Percentiles rank a stretch among this genome's conserved stretches.
Evolutionary conservation across 2,113 vertebrate genomes (phyloP).

Genomic region (Sciurus niger): DNA sequence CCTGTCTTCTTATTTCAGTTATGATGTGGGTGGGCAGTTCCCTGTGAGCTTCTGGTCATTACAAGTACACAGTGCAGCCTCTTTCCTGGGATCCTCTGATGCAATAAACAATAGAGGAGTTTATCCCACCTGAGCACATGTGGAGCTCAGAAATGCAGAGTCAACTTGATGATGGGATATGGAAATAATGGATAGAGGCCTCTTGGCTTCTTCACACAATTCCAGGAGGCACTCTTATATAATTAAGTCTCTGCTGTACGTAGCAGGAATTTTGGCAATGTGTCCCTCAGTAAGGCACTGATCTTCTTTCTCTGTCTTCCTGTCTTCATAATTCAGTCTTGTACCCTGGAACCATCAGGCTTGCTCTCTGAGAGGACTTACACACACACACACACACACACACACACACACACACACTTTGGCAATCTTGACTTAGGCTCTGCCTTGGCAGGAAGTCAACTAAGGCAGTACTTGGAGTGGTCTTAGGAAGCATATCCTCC

Average conservation of each 20-base stretch:
- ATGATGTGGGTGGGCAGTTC: neutral
- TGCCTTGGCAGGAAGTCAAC: neutral
- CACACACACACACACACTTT: too few relatives aligned
- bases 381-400: too few relatives aligned
- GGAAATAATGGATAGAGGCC: neutral
- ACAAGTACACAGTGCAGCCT: neutral
- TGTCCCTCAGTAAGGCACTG: neutral
- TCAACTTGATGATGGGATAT: neutral
- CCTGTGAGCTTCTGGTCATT: neutral
- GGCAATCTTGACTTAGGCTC: neutral
- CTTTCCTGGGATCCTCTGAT: neutral
- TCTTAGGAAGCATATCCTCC: too few relatives aligned
- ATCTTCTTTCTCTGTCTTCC: neutral
- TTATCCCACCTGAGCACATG: neutral
- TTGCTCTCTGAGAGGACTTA: neutral
- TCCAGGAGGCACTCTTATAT: too few relatives aligned
- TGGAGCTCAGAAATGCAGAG: neutral
- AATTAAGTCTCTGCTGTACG: neutral
- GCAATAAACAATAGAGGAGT: neutral
- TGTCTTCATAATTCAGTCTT: neutral
- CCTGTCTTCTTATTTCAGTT: neutral
- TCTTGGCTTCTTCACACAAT: neutral
- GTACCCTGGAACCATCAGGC: too few relatives aligned
- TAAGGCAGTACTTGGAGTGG: neutral
- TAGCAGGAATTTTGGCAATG: neutral